Base-by-base conservation (phyloP, 2,888 invertebrate species). In the Hirtodrosophila duncani region DNA sequence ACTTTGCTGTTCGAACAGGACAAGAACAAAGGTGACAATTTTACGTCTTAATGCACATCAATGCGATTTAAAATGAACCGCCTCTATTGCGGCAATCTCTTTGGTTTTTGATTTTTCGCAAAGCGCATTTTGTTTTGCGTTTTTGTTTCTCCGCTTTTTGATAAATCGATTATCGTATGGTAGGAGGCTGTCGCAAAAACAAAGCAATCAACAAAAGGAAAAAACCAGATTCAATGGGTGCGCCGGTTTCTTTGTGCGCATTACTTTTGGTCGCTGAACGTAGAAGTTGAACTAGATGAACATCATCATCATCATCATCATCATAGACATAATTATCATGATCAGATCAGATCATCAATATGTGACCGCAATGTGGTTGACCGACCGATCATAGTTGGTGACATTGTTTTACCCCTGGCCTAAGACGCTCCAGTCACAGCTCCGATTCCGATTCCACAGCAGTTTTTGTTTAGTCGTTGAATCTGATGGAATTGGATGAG, bases 161-260 rank as follows among this genome's bases (percentile, higher is more conserved):
- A 81, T 82, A 83, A 82, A 82, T 83, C 83, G 81, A 82, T 81
- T 82, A 83, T 67, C 69, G 70, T 79, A 69, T 74, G 67, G 65
- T 66, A 74, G 74, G 77, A 71, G 77, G 72, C 72, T 56, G 53
- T 62, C 56, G 50, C 44, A 72, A 72, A 69, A 70, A 77, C 63
- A 67, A 67, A 57, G 55, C 60, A 27, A 57, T 42, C 66, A 53
- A 59, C 46, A 52, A 43, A 52, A 44, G 45, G 45, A 37, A 37
- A 14, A 39, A 36, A 58, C 21, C 2, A n/a, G n/a, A n/a, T n/a
- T n/a, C n/a, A n/a, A n/a, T n/a, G n/a, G n/a, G n/a, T n/a, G n/a
- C n/a, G n/a, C n/a, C n/a, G n/a, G n/a, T n/a, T n/a, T n/a, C n/a
- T n/a, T n/a, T n/a, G n/a, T n/a, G n/a, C n/a, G n/a, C n/a, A n/a